Evolutionary conservation across 2,113 vertebrate species (phyloP).

Genomic region (Epinephelus lanceolatus): DNA sequence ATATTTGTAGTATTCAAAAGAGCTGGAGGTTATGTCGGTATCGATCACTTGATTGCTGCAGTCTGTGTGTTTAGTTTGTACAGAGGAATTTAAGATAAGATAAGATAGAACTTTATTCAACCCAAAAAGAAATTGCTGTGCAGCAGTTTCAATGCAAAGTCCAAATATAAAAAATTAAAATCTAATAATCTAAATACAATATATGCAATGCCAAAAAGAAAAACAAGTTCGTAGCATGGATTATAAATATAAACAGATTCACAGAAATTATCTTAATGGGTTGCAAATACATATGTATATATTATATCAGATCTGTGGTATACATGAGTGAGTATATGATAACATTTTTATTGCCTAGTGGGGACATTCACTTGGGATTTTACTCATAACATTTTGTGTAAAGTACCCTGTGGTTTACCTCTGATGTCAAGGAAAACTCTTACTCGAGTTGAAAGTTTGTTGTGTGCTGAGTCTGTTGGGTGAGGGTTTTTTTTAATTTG

Average conservation of each 20-base stretch:
- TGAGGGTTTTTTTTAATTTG: not conserved
- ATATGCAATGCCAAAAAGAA: not conserved
- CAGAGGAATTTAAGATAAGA: not conserved
- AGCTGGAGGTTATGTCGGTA: not conserved
- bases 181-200: no score
- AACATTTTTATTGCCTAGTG: not conserved
- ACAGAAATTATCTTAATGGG: not conserved
- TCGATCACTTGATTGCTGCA: not conserved
- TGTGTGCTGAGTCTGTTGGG: not conserved
- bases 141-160: not conserved
- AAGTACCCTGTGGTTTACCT: not conserved
- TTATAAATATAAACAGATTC: not conserved
- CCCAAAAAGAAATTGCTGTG: not conserved
- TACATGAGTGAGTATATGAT: not conserved
- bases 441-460: not conserved
- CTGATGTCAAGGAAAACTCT: not conserved
- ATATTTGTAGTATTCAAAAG: slow-evolving; percentile 2
- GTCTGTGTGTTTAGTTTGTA: not conserved
- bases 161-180: not conserved
- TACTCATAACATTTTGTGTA: not conserved
- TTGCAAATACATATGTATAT: not conserved
- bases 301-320: no score
- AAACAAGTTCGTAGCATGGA: not conserved
- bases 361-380: not conserved
- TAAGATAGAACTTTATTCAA: not conserved